Conservation (phyloP, 2,113 vertebrate genomes). For the Anguilla rostrata region DNA sequence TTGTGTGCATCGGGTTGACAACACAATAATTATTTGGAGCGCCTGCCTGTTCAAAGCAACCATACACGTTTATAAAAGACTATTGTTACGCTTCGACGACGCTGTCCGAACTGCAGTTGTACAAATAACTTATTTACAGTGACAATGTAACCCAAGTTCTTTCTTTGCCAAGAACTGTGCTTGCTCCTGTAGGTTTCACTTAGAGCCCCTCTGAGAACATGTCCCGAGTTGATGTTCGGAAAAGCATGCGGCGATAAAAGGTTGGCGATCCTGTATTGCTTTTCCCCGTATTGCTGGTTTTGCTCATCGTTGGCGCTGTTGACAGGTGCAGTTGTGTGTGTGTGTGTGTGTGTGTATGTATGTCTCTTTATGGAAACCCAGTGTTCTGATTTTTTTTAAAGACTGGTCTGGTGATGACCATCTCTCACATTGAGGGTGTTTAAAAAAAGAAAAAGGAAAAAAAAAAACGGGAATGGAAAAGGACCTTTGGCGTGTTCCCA, state of each 20-base stretch:
- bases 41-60: background rate
- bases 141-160: background rate
- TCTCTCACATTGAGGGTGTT: conserved; percentile 40
- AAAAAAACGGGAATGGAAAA: background rate
- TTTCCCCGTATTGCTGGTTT: conserved; percentile 8
- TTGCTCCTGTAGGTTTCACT: background rate
- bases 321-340: conserved; percentile 12
- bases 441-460: background rate
- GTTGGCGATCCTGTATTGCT: background rate
- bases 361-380: conserved; percentile 16
- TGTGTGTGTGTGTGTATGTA: background rate
- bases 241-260: background rate
- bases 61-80: background rate
- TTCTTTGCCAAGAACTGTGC: background rate
- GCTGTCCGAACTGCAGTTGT: conserved; percentile 24
- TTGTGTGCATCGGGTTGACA: conserved; percentile 13
- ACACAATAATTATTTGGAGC: background rate
- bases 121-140: conserved; percentile 40
- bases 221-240: background rate
- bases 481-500: background rate
- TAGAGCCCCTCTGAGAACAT: background rate
- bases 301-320: conserved; percentile 12
- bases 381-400: conserved; percentile 22
- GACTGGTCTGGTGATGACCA: conserved; percentile 35
- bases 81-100: conserved; percentile 11